Evolutionary conservation across 2,113 vertebrate genomes (phyloP).

Genomic region (Rhineura floridana): DNA sequence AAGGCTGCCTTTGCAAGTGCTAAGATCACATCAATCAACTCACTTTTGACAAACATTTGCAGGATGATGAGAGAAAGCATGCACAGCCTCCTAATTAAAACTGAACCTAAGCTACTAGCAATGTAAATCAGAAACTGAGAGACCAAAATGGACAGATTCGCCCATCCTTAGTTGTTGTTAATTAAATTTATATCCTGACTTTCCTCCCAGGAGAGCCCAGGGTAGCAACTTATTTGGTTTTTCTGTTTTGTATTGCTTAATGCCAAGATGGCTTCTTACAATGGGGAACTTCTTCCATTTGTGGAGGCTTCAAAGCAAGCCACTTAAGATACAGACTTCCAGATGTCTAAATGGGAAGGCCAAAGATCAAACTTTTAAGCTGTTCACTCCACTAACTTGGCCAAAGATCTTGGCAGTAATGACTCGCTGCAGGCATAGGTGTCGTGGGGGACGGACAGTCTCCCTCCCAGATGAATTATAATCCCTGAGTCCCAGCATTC

Average conservation of each 20-base stretch:
- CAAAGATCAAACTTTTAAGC: neutral
- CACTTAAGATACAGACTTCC: too few relatives aligned
- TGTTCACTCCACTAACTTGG: neutral
- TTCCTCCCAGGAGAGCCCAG: too few relatives aligned
- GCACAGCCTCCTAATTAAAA: neutral
- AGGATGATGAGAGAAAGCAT: neutral
- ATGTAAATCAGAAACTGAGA: too few relatives aligned
- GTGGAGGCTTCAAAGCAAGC: too few relatives aligned
- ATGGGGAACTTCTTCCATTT: too few relatives aligned
- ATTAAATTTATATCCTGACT: neutral
- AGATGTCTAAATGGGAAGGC: neutral
- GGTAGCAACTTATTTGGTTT: too few relatives aligned
- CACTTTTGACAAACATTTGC: constrained; percentile 26
- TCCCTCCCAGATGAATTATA: too few relatives aligned
- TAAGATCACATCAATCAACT: constrained; percentile 27
- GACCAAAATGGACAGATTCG: too few relatives aligned
- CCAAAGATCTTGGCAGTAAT: neutral
- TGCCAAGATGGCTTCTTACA: too few relatives aligned
- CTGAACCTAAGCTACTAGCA: neutral
- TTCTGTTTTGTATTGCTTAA: neutral
- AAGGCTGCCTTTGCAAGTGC: constrained; percentile 2
- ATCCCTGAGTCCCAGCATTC: too few relatives aligned
- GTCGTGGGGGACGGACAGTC: too few relatives aligned
- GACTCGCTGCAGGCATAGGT: neutral
- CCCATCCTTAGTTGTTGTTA: too few relatives aligned